Percentiles rank a stretch among this genome's conserved stretches.
Conservation (phyloP, 1,140 invertebrate species). For the Cydia amplana region DNA sequence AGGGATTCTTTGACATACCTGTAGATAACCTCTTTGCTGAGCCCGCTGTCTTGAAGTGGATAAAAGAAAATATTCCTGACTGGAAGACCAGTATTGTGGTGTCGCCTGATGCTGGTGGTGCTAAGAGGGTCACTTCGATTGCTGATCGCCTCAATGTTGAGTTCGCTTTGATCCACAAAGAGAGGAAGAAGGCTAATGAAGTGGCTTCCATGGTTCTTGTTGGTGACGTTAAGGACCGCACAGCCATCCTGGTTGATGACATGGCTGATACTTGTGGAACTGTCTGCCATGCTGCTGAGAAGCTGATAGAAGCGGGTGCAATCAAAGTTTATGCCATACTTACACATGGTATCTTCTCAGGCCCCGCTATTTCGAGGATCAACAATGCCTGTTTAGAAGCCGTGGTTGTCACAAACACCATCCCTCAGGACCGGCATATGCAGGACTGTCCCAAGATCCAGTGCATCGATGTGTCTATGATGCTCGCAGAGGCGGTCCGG, state of each 20-base stretch:
- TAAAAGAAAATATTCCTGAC: conserved; percentile 98
- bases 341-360: conserved; percentile 99
- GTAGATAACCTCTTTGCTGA: conserved; percentile 98
- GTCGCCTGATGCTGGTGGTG: conserved; percentile 99
- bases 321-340: conserved; percentile 97
- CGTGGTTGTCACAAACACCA: conserved; percentile 99
- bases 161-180: conserved; percentile 99
- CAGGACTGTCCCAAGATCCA: conserved; percentile 96
- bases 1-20: conserved; percentile 82
- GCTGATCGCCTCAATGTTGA: conserved; percentile 98
- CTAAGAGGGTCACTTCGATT: conserved; percentile 86
- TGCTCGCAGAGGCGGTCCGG: conserved; percentile 97
- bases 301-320: conserved; percentile 97
- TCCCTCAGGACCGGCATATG: conserved; percentile 99
- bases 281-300: conserved; percentile 98
- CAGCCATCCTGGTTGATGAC: conserved; percentile 99
- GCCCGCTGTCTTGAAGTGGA: conserved; percentile 99
- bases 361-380: conserved; percentile 97
- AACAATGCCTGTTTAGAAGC: conserved; percentile 99
- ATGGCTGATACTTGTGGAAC: conserved; percentile 99
- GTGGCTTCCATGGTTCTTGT: conserved; percentile 99
- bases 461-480: conserved; percentile 99
- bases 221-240: conserved; percentile 97
- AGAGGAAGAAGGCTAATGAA: conserved; percentile 98
- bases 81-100: conserved; percentile 99